phyloP scores from a whole-genome alignment of 2,888 invertebrate species.

The Leptinotarsa peninsularis region DNA sequence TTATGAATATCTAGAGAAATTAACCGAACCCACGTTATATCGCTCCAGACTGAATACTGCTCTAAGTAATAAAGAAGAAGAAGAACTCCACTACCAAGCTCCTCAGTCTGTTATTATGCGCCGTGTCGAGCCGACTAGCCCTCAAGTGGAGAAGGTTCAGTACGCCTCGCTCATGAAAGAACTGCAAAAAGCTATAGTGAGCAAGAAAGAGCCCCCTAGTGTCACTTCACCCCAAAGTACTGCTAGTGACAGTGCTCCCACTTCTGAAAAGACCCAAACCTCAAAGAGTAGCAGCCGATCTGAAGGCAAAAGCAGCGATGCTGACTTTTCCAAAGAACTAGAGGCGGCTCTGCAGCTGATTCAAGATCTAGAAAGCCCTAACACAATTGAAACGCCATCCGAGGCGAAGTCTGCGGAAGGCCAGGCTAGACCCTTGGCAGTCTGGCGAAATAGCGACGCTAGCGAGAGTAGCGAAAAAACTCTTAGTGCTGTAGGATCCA shows the following conservation, averaged over 20 bases:
- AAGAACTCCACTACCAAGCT: conserved; percentile 56
- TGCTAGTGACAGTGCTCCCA: conserved; percentile 57
- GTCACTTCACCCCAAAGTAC: conserved; percentile 60
- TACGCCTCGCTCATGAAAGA: conserved; percentile 69
- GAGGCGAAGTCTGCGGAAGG: conserved; percentile 59
- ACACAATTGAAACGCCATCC: conserved; percentile 66
- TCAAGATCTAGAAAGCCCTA: conserved; percentile 68
- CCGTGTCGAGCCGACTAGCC: conserved; percentile 58
- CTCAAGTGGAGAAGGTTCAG: conserved; percentile 65
- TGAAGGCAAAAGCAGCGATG: conserved; percentile 64
- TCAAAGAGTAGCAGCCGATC: conserved; percentile 59
- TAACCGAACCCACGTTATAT: conserved; percentile 66
- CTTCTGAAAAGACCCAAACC: conserved; percentile 59
- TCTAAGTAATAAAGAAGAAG: conserved; percentile 56
- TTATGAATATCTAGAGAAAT: conserved; percentile 66
- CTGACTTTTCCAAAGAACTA: conserved; percentile 67
- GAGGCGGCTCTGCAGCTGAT: conserved; percentile 68
- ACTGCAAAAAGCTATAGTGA: conserved; percentile 65
- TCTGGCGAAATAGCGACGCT: conserved; percentile 63
- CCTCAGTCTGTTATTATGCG: conserved; percentile 59
- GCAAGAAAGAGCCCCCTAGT: conserved; percentile 61
- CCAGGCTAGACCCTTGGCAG: conserved; percentile 55
- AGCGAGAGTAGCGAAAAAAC: conserved; percentile 65
- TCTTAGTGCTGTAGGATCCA: conserved; percentile 64
- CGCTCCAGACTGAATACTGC: conserved; percentile 63